Base-by-base conservation (phyloP, 2,113 vertebrate species). In the Pollimyrus isidori region DNA sequence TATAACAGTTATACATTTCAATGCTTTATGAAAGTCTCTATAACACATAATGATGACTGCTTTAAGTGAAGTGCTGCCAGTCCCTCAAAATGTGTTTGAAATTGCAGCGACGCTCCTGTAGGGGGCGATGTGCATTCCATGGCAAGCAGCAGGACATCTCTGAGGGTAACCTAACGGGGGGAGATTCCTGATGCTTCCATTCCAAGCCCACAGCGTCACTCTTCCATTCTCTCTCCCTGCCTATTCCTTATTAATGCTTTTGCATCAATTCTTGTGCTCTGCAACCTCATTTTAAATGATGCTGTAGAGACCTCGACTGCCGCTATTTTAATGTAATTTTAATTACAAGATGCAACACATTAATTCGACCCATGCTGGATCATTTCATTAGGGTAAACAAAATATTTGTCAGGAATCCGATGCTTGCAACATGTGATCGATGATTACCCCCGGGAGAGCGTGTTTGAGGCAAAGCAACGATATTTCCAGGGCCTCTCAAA, bases 361-460 rank as follows among this genome's bases (percentile, higher is more conserved):
- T 94, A 94, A 95, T 94, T 94, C 93, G 91, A 92, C 93, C 92
- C 92, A 94, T 93, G 93, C 88, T 91, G 93, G 93, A 94, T 94
- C 92, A 92, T 93, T 94, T 93, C 93, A 91, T 56, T 39, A 87
- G 92, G 93, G 91, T 88, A 92, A 92, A 92, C 50, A 53, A 91
- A 92, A 90, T 92, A 89, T 92, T 93, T 91, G 48, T 91, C 39
- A 84, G 90, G 58, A 89, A 26, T 88, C 39, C 23, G 80, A 89
- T 83, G 76, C 15, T 35, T 17, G 88, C 46, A 17, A 19, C n/a
- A 39, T 26, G 88, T 52, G 88, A 89, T 85, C 50, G 80, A 48
- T 17, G 39, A 62, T 53, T 23, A 17, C 3, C 50, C 88, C 42
- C 13, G n/a, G 88, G 42, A 11, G 13, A 3, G 21, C 7, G 19